A percentile compares a stretch with the other conserved stretches of the same genome.
Conservation (phyloP, 2,797 vertebrate genomes). For the Epinephelus awoara region DNA sequence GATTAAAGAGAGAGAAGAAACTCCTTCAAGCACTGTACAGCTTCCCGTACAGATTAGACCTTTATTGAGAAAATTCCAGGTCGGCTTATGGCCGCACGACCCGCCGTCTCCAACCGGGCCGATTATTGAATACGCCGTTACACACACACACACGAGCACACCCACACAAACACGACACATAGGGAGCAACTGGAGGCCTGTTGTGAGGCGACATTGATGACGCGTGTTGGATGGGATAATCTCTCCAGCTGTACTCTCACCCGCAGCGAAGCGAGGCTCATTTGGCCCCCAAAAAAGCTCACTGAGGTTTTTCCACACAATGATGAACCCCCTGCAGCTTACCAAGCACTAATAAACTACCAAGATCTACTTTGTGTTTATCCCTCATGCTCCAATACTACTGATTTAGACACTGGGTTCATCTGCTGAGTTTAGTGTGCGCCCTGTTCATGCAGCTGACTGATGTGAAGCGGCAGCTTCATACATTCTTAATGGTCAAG, state of each 20-base stretch:
- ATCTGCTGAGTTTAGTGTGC: not conserved
- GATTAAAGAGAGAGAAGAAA: slow-evolving; percentile 40
- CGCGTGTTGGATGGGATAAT: slow-evolving; percentile 83
- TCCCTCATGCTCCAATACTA: not conserved
- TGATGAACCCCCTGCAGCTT: slow-evolving; percentile 24
- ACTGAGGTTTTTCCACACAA: slow-evolving; percentile 51
- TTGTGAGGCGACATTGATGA: slow-evolving; percentile 80
- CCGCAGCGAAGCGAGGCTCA: slow-evolving; percentile 69
- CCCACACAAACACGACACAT: slow-evolving; percentile 54
- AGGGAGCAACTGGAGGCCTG: slow-evolving; percentile 70
- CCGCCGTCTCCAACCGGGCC: slow-evolving; percentile 80
- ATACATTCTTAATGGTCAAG: slow-evolving; percentile 3
- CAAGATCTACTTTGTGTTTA: not conserved
- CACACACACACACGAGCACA: slow-evolving; percentile 55
- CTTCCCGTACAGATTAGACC: slow-evolving; percentile 87
- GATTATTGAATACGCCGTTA: slow-evolving; percentile 73
- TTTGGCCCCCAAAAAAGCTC: slow-evolving; percentile 63
- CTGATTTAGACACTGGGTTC: not conserved
- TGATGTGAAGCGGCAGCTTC: slow-evolving; percentile 19
- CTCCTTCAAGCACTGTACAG: slow-evolving; percentile 69
- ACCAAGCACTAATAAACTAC: not conserved
- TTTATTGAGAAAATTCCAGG: slow-evolving; percentile 93
- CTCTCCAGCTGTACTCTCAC: slow-evolving; percentile 79
- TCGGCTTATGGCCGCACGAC: slow-evolving; percentile 87
- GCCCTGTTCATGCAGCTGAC: not conserved